These are phyloP conservation scores for Pollachius pollachius DNA, from an alignment of 2,113 vertebrate species.

Conservation along the genomic window DNA sequence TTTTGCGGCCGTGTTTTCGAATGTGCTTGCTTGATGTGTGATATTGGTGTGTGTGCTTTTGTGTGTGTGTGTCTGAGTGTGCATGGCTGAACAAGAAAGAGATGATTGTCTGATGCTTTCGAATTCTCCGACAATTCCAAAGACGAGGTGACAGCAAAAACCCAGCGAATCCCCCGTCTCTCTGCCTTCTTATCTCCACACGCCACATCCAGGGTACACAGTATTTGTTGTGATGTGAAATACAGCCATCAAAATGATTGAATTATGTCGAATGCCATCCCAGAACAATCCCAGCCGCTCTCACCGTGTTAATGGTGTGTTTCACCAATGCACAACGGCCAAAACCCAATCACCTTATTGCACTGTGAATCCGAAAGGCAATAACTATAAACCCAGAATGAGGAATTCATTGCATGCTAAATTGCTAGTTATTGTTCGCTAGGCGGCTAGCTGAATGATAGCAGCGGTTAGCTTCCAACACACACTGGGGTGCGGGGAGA, in stretches of 20 bases:
- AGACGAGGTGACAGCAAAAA: too few species aligned
- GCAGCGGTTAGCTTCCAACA: constrained; percentile 57
- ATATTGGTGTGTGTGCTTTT: too few species aligned
- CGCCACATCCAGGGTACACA: too few species aligned
- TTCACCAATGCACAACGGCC: constrained; percentile 39
- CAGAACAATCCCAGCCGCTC: background rate
- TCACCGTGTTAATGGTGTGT: constrained; percentile 46
- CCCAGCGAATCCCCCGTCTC: too few species aligned
- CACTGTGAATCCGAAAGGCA: constrained; percentile 53
- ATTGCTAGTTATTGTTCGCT: constrained; percentile 62
- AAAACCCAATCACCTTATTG: constrained; percentile 54
- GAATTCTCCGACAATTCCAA: too few species aligned
- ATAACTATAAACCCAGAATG: constrained; percentile 61
- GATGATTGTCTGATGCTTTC: too few species aligned
- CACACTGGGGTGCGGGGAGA: constrained; percentile 31
- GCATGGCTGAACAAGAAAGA: too few species aligned
- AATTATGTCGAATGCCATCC: background rate
- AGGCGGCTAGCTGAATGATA: constrained; percentile 54
- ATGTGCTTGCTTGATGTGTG: too few species aligned
- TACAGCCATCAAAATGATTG: background rate
- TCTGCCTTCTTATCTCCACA: too few species aligned
- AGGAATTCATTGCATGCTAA: constrained; percentile 55
- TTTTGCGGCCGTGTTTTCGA: too few species aligned
- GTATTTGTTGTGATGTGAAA: background rate
- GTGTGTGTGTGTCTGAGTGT: too few species aligned